Conservation (phyloP, 2,797 vertebrate genomes). For the Leptoclinus maculatus region DNA sequence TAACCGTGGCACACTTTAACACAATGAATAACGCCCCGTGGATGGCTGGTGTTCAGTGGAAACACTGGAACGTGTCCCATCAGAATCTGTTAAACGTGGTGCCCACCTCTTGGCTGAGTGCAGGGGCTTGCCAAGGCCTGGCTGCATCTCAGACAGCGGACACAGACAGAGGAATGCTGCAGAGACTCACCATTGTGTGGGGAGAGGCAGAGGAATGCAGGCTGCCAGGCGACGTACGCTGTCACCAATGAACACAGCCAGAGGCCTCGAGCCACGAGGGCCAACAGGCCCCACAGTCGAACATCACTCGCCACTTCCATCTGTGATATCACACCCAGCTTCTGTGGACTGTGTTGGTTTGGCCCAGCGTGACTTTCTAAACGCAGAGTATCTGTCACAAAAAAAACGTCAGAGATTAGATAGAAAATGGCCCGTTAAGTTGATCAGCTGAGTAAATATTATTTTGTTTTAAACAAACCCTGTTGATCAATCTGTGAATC, state of each 20-base stretch:
- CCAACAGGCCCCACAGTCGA: conserved; percentile 51
- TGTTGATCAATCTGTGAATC: conserved; percentile 47
- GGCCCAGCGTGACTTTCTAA: conserved; percentile 42
- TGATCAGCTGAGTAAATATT: conserved; percentile 53
- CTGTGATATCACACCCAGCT: conserved; percentile 57
- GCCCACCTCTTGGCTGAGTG: conserved; percentile 50
- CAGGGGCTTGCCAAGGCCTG: conserved; percentile 64
- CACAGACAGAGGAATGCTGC: conserved; percentile 83
- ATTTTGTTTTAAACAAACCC: conserved; percentile 39
- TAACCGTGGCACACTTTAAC: conserved; percentile 3
- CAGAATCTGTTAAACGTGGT: conserved; percentile 21
- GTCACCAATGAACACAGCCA: conserved; percentile 80
- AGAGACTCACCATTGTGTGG: conserved; percentile 81
- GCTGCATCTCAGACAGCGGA: conserved; percentile 77
- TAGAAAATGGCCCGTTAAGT: conserved; percentile 13
- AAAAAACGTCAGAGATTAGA: conserved; percentile 56
- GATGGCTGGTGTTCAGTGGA: conserved; percentile 21
- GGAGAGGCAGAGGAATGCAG: conserved; percentile 81
- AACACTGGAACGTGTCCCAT: conserved; percentile 26
- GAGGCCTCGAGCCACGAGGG: conserved; percentile 68
- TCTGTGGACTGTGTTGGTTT: conserved; percentile 29
- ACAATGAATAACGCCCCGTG: background rate
- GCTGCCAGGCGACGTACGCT: conserved; percentile 74
- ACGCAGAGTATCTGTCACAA: conserved; percentile 32
- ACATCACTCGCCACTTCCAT: conserved; percentile 48